Conservation (phyloP, 2,888 invertebrate genomes). For the Miltochrista miniata region DNA sequence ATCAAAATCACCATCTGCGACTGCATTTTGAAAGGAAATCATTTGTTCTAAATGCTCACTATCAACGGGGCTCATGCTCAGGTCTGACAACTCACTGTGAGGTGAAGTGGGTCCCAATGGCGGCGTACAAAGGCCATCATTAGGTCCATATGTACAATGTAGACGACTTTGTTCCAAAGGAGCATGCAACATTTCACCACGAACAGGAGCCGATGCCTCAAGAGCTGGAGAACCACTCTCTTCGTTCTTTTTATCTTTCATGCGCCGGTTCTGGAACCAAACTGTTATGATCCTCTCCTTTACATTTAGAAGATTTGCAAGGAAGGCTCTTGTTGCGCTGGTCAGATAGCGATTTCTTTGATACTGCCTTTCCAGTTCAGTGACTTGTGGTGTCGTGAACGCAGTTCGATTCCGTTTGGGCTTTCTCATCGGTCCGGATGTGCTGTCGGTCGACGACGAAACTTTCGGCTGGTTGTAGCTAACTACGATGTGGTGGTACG, state of each 20-base stretch:
- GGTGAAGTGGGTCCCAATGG: too few species aligned
- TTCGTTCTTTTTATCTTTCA: slow-evolving; percentile 1
- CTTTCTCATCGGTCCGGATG: slow-evolving; percentile 44
- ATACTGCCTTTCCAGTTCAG: slow-evolving; percentile 90
- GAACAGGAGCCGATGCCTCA: too few species aligned
- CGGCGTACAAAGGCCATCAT: too few species aligned
- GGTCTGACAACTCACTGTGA: too few species aligned
- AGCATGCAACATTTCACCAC: too few species aligned
- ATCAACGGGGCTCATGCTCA: too few species aligned
- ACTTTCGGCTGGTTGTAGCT: slow-evolving; percentile 5
- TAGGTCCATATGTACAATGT: too few species aligned
- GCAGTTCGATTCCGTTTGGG: slow-evolving; percentile 89
- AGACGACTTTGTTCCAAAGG: too few species aligned
- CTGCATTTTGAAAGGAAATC: too few species aligned
- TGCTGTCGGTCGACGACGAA: slow-evolving; percentile 19
- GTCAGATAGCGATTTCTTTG: slow-evolving; percentile 87
- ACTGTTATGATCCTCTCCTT: not conserved
- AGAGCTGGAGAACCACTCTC: not conserved
- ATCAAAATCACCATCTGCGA: too few species aligned
- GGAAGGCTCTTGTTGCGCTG: slow-evolving; percentile 87
- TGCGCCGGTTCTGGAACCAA: slow-evolving; percentile 3
- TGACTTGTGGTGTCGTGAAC: slow-evolving; percentile 89
- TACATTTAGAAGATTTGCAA: slow-evolving; percentile 55
- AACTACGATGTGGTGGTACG: too few species aligned
- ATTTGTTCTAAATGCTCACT: too few species aligned